These are phyloP conservation scores for Seira sanloemensis DNA, from an alignment of 2,888 invertebrate species.

Conservation along the genomic window DNA sequence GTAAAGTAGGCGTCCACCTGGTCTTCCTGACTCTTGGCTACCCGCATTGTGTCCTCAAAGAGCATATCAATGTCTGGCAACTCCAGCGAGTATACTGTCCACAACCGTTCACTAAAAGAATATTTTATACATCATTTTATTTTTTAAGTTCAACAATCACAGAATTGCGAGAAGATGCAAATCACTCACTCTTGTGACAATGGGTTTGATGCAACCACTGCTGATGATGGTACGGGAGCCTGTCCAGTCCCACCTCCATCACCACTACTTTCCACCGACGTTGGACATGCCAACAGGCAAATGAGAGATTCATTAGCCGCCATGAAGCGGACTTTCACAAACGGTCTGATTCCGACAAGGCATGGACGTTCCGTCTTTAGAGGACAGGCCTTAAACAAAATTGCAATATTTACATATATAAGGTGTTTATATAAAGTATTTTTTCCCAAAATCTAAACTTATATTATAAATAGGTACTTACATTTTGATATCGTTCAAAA, in stretches of 20 bases:
- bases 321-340: slow-evolving; percentile 79
- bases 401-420: neutral
- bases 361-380: slow-evolving; percentile 81
- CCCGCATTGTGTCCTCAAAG: slow-evolving; percentile 83
- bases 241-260: no score
- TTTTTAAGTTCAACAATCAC: neutral
- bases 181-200: slow-evolving; percentile 45
- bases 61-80: slow-evolving; percentile 81
- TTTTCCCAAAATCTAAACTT: neutral
- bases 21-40: slow-evolving; percentile 81
- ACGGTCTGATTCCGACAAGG: slow-evolving; percentile 82
- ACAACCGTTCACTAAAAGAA: slow-evolving; percentile 74
- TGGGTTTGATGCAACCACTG: slow-evolving; percentile 45
- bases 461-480: slow-evolving; percentile 68
- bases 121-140: neutral
- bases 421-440: no score
- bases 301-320: slow-evolving; percentile 68
- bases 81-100: slow-evolving; percentile 86
- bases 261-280: slow-evolving; percentile 29
- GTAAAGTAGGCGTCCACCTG: slow-evolving; percentile 84
- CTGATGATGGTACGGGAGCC: slow-evolving; percentile 56
- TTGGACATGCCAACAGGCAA: slow-evolving; percentile 67
- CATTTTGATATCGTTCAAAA: slow-evolving; percentile 77
- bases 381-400: slow-evolving; percentile 78
- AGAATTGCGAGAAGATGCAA: neutral